phyloP scores from a whole-genome alignment of 2,888 invertebrate genomes.

The Lycaena phlaeas region DNA sequence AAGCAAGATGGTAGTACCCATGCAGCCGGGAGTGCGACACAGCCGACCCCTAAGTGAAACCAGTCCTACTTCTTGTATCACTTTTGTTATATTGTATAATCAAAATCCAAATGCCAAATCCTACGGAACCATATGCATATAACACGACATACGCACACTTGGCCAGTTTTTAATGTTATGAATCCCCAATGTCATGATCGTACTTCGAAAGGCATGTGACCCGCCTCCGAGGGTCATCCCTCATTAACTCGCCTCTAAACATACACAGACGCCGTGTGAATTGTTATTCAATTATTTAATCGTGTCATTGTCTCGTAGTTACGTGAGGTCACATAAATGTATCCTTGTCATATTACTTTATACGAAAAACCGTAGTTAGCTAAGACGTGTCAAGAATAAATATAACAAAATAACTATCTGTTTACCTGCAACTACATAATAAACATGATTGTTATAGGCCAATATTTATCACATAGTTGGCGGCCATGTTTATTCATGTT shows the following conservation, averaged over 20 bases:
- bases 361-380: conserved; percentile 14
- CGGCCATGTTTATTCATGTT: no score
- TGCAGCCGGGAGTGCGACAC: no score
- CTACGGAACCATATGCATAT: not conserved
- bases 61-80: no score
- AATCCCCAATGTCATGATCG: conserved; percentile 54
- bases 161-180: not conserved
- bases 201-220: conserved; percentile 30
- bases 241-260: conserved; percentile 26
- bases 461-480: no score
- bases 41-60: no score
- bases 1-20: no score
- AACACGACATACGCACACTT: no score
- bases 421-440: no score
- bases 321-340: conserved; percentile 26
- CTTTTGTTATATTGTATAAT: no score
- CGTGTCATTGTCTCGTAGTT: conserved; percentile 21
- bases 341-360: conserved; percentile 20
- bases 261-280: conserved; percentile 23
- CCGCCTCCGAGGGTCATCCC: conserved; percentile 33
- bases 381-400: not conserved
- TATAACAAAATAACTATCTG: not conserved
- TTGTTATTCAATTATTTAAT: conserved; percentile 26
- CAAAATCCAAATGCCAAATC: no score
- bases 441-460: no score